Evolutionary conservation across 2,888 invertebrate genomes (phyloP).

Genomic region (Drosophila melanosoma): DNA sequence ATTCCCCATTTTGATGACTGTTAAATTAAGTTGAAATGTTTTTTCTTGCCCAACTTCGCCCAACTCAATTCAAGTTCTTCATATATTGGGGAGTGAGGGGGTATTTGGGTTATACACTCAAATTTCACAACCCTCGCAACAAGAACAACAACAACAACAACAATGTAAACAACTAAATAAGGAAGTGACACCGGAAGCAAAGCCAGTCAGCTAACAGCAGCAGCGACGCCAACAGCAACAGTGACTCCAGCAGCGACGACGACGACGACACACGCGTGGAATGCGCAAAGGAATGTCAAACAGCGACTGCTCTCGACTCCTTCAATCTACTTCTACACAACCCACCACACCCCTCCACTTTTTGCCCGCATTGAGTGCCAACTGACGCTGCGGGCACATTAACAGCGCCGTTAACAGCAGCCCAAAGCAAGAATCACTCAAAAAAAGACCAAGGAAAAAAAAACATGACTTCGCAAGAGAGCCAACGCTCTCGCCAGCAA

Average conservation of each 20-base stretch:
- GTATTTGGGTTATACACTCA: constrained; percentile 33
- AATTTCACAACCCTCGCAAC: constrained; percentile 55
- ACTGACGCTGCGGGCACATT: constrained; percentile 43
- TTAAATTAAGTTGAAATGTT: constrained; percentile 74
- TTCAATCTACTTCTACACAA: not conserved
- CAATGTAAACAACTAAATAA: constrained; percentile 78
- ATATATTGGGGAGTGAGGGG: not conserved
- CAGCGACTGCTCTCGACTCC: constrained; percentile 10
- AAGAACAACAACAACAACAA: constrained; percentile 38
- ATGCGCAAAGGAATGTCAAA: constrained; percentile 73
- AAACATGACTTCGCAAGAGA: not conserved
- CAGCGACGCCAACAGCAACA: constrained; percentile 29
- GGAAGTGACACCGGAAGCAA: constrained; percentile 79
- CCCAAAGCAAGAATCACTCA: constrained; percentile 60
- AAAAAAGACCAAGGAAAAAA: constrained; percentile 7
- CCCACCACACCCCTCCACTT: not conserved
- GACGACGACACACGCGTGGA: constrained; percentile 40
- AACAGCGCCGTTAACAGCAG: constrained; percentile 48
- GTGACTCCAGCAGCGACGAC: constrained; percentile 35
- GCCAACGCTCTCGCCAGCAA: not conserved
- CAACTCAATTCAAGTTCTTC: not conserved
- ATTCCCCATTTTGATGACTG: constrained; percentile 72
- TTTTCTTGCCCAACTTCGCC: not conserved
- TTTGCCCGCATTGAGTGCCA: constrained; percentile 39
- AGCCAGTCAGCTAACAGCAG: constrained; percentile 15